A percentile compares a stretch with the other conserved stretches of the same genome.
Evolutionary conservation across 2,888 invertebrate species (phyloP).

Genomic region (Drosophila paranaensis): DNA sequence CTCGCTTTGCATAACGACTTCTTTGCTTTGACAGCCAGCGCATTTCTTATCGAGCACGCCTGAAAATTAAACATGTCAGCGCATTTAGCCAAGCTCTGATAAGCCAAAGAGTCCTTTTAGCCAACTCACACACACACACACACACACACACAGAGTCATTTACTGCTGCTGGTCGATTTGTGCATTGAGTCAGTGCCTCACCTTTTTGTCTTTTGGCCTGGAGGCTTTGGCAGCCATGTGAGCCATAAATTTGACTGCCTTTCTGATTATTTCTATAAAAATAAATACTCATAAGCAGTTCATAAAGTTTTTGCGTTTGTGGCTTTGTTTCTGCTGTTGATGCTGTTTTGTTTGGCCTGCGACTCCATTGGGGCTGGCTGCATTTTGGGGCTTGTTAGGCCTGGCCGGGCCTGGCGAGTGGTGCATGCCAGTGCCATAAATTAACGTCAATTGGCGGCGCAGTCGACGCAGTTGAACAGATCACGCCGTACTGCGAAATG

Average conservation of each 20-base stretch:
- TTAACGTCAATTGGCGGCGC: constrained; percentile 77
- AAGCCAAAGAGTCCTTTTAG: constrained; percentile 43
- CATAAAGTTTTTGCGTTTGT: constrained; percentile 64
- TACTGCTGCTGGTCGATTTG: background rate
- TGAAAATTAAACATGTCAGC: constrained; percentile 79
- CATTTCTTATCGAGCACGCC: constrained; percentile 60
- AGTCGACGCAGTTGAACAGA: constrained; percentile 35
- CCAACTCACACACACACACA: background rate
- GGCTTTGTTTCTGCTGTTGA: constrained; percentile 41
- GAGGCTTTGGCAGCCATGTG: constrained; percentile 21
- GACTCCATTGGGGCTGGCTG: constrained; percentile 34
- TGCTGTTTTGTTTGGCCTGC: constrained; percentile 1
- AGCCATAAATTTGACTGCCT: constrained; percentile 71
- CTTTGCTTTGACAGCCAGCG: constrained; percentile 46
- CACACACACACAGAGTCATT: background rate
- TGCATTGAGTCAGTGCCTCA: constrained; percentile 28
- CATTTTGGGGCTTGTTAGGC: constrained; percentile 67
- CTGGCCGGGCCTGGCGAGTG: constrained; percentile 38
- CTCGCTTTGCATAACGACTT: constrained; percentile 38
- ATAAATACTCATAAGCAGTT: constrained; percentile 80
- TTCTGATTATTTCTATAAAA: constrained; percentile 77
- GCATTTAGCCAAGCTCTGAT: constrained; percentile 57
- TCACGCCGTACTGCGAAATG: constrained; percentile 40
- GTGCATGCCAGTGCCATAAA: constrained; percentile 75
- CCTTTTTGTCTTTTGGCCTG: constrained; percentile 24